A percentile compares a stretch with the other conserved stretches of the same genome.
phyloP scores from a whole-genome alignment of 2,113 vertebrate species.

The Indicator maculatus region DNA sequence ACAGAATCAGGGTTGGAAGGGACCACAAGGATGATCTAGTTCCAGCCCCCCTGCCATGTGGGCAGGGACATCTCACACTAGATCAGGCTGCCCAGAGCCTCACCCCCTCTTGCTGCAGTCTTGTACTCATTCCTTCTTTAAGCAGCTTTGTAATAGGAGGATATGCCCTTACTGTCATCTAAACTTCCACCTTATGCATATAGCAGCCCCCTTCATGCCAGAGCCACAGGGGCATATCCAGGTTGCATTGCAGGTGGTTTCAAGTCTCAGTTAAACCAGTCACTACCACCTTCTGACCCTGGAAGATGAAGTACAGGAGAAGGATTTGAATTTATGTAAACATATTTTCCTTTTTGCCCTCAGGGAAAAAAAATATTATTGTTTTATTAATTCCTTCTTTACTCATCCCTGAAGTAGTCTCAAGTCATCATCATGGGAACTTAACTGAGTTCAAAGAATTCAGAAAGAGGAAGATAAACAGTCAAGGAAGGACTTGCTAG shows the following conservation, averaged over 20 bases:
- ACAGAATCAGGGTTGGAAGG: too few species aligned
- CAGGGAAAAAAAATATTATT: constrained; percentile 1
- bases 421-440: background rate
- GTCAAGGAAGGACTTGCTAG: background rate
- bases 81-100: too few species aligned
- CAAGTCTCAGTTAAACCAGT: background rate
- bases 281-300: background rate
- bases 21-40: too few species aligned
- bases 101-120: background rate
- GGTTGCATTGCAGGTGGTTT: background rate
- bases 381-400: background rate
- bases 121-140: background rate
- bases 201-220: background rate
- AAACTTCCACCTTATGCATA: background rate
- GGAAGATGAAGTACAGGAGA: background rate
- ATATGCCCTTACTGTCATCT: background rate
- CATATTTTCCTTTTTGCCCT: background rate
- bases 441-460: background rate
- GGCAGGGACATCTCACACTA: too few species aligned
- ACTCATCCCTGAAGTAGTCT: background rate
- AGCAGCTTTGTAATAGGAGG: background rate
- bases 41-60: too few species aligned
- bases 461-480: background rate
- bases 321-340: background rate
- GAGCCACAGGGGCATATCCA: background rate